These are phyloP conservation scores for Diabrotica balteata DNA, from an alignment of 2,888 invertebrate genomes.

Conservation along the genomic window DNA sequence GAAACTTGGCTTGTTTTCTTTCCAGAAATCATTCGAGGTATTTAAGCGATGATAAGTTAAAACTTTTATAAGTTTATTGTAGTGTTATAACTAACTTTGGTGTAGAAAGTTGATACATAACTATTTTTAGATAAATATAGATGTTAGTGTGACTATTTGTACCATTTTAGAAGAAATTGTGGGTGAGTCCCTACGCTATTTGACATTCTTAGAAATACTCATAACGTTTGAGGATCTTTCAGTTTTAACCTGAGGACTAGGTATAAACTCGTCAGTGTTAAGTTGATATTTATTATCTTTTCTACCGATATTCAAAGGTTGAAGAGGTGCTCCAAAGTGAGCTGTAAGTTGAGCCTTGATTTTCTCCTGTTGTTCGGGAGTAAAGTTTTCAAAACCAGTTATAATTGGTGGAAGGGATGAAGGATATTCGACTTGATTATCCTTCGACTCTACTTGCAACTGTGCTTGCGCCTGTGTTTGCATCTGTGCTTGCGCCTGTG, in stretches of 20 bases:
- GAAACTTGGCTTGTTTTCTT: too few relatives aligned
- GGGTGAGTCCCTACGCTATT: too few relatives aligned
- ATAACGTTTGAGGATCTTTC: slow-evolving; percentile 32
- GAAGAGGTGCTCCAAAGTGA: slow-evolving; percentile 50
- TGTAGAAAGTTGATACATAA: too few relatives aligned
- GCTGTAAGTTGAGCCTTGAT: slow-evolving; percentile 55
- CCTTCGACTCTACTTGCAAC: slow-evolving; percentile 14
- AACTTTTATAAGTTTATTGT: too few relatives aligned
- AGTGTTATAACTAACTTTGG: too few relatives aligned
- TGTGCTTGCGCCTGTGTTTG: slow-evolving; percentile 10
- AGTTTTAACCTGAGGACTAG: slow-evolving; percentile 43
- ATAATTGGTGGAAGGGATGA: slow-evolving; percentile 54
- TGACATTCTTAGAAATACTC: slow-evolving; percentile 17
- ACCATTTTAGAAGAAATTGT: slow-evolving; percentile 18
- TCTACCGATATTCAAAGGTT: slow-evolving; percentile 27
- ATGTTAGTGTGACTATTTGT: background rate
- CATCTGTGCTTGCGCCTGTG: slow-evolving; percentile 2
- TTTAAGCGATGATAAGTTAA: too few relatives aligned
- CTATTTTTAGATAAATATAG: too few relatives aligned
- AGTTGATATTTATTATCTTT: slow-evolving; percentile 24
- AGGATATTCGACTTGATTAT: slow-evolving; percentile 24
- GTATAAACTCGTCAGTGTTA: slow-evolving; percentile 42
- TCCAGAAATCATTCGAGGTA: too few relatives aligned
- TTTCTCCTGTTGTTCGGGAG: slow-evolving; percentile 57
- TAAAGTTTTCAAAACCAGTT: slow-evolving; percentile 58